Conservation (phyloP, 2,113 vertebrate genomes). For the Anarhynchus alexandrinus region DNA sequence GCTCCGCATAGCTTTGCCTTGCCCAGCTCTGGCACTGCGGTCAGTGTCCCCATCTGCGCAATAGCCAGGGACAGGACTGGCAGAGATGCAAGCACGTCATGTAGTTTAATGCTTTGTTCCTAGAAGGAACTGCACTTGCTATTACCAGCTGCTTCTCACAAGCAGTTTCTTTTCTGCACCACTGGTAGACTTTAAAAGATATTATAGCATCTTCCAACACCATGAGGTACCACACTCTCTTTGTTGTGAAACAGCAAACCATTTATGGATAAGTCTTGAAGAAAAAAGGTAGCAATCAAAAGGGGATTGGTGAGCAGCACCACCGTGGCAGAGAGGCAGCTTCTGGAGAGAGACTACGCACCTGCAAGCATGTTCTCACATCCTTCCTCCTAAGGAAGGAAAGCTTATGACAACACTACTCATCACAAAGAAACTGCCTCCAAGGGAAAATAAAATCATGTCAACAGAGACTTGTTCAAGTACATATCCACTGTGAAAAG, state of each 20-base stretch:
- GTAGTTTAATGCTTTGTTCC: background rate
- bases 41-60: background rate
- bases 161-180: background rate
- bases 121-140: background rate
- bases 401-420: background rate
- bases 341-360: background rate
- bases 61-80: background rate
- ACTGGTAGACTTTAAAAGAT: background rate
- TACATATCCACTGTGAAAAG: background rate
- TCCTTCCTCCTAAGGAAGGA: background rate
- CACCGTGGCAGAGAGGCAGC: background rate
- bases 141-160: background rate
- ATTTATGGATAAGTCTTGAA: fast-evolving
- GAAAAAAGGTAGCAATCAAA: background rate
- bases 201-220: background rate
- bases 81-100: fast-evolving
- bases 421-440: background rate
- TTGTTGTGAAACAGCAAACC: background rate
- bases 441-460: background rate
- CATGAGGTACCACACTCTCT: background rate
- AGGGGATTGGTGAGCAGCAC: background rate
- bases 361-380: background rate
- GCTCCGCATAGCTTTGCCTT: fast-evolving
- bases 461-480: conserved; percentile 6
- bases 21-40: background rate